Evolutionary conservation across 1,140 invertebrate genomes (phyloP), one percentile per base, ranked within the genome.

Genomic region (Caenorhabditis briggsae): DNA sequence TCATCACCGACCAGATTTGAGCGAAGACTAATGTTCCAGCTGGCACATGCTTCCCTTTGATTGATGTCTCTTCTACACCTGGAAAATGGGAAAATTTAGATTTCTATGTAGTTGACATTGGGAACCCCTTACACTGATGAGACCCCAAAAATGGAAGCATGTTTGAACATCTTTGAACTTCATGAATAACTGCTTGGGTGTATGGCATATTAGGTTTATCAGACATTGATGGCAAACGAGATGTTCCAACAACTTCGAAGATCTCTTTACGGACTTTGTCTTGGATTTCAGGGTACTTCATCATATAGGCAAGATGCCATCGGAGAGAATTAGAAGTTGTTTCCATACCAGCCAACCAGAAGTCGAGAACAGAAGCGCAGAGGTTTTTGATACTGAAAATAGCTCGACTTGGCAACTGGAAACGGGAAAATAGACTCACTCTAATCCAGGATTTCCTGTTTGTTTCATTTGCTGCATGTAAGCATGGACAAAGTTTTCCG

Each of bases 141-240:
- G 48, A 56, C 16, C 85, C 50, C 23, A 56, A 58, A 53, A 86
- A 55, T 8, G 50, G 74, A 16, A 84, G 9, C 58, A 86, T 86
- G n/a, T 86, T 86, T 1, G 85, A 55, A 50, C 82, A 58, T 59
- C 85, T 58, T 50, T 86, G 85, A 12, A 86, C 53, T 86, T 86
- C 85, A 83, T 84, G 85, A 20, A 86, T 59, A 7, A 78, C 58
- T 7, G 85, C 85, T 78, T 53, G 48, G 7, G 82, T 82, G 43
- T 84, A 86, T n/a, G 85, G 85, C 58, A 86, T 84, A 16, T 86
- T 56, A 2, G 56, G 43, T 8, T 64, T 56, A 43, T 86, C 85
- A 12, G 55, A 25, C 82, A 86, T 59, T 82, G 78, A 50, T 12
- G 78, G 85, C 6, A 86, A 43, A 33, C 78, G 74, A 84, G 70